Evolutionary conservation across 2,113 vertebrate species (phyloP).

Genomic region (Alectura lathami): DNA sequence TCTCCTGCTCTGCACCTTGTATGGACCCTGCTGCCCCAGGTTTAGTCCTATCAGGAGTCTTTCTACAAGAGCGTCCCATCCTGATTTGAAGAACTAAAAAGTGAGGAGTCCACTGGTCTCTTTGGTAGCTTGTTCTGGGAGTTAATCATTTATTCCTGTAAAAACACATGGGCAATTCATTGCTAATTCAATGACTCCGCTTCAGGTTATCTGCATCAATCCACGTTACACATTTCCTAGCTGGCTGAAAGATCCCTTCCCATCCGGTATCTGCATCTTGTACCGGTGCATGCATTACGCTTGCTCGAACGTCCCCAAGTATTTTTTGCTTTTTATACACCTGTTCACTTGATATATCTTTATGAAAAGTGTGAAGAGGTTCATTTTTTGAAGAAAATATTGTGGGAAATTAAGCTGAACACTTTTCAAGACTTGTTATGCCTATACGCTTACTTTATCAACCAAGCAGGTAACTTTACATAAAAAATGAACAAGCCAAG

Average conservation of each 20-base stretch:
- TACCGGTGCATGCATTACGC: not conserved
- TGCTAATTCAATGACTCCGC: not conserved
- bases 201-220: not conserved
- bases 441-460: not conserved
- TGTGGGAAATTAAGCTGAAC: not conserved
- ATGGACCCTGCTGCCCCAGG: not conserved
- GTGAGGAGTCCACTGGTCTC: not conserved
- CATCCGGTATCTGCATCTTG: not conserved
- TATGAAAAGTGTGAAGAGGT: not conserved
- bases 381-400: not conserved
- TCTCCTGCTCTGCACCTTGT: not conserved
- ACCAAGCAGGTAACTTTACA: not conserved
- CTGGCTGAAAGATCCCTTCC: not conserved
- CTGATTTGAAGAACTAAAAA: not conserved
- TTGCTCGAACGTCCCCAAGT: not conserved
- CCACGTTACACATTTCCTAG: not conserved
- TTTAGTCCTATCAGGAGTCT: not conserved
- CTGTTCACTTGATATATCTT: not conserved
- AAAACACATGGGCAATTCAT: not conserved
- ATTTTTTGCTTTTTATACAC: not conserved
- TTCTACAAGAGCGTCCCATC: not conserved
- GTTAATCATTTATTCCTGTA: not conserved
- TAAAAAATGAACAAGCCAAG: not conserved
- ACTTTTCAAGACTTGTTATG: not conserved
- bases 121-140: not conserved